Evolutionary conservation across 2,888 invertebrate genomes (phyloP).

Genomic region (Temnothorax ravouxi): DNA sequence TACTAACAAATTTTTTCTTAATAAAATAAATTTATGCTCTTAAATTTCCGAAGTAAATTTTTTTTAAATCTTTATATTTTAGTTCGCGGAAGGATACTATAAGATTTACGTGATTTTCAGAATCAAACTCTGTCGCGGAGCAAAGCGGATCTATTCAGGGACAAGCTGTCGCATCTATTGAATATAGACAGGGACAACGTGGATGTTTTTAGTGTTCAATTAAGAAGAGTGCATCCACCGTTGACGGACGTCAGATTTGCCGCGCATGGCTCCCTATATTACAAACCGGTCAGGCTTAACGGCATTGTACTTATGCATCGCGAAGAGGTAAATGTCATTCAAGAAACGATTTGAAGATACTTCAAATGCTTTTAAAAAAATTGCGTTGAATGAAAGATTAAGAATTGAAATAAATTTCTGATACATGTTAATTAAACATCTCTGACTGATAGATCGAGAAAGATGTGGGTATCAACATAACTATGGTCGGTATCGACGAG

Average conservation of each 20-base stretch:
- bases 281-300: slow-evolving; percentile 97
- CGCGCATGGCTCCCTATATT: slow-evolving; percentile 98
- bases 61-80: not conserved
- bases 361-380: slow-evolving; percentile 7
- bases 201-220: slow-evolving; percentile 98
- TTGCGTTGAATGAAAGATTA: not conserved
- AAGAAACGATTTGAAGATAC: not conserved
- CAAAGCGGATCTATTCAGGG: slow-evolving; percentile 95
- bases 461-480: slow-evolving; percentile 97
- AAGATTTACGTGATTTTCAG: slow-evolving; percentile 76
- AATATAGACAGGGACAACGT: slow-evolving; percentile 96
- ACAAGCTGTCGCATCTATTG: slow-evolving; percentile 94
- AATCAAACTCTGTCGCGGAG: slow-evolving; percentile 94
- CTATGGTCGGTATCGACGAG: slow-evolving; percentile 99
- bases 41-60: not conserved
- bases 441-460: slow-evolving; percentile 90
- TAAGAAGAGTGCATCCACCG: slow-evolving; percentile 94
- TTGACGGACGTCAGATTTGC: slow-evolving; percentile 97
- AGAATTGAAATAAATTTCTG: not conserved
- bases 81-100: not conserved
- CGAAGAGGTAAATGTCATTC: slow-evolving; percentile 89
- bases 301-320: slow-evolving; percentile 97
- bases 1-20: not conserved
- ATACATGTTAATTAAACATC: not conserved
- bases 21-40: not conserved